Evolutionary conservation across 1,140 invertebrate genomes (phyloP), one percentile per base, ranked within the genome.

Genomic region (Calephelis virginiensis): DNA sequence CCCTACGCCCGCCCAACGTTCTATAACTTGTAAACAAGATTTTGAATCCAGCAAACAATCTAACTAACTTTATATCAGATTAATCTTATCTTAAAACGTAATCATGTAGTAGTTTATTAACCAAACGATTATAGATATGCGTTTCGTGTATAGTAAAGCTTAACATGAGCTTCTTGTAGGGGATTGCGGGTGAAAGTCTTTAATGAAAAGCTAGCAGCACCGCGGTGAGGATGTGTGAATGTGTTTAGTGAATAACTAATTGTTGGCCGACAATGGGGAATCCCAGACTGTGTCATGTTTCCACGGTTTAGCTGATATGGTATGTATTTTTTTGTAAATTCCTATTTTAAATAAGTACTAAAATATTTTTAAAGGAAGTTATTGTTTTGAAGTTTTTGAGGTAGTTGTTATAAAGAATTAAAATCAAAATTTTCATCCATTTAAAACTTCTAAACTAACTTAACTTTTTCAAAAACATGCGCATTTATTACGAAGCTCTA

Each of bases 1-100:
- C 50, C 50, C 17, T 56, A 56, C 17, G 50, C 17, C 50, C 50
- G 50, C 50, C 50, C 50, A 56, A 28, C 17, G 50, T 14, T 17
- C 14, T 56, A 56, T 56, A 56, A 8, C 17, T 56, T 56, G 50
- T 56, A 56, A 56, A 56, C 50, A 56, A 56, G 50, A 4, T 56
- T 56, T 56, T 37, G 6, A 17, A 56, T 56, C 50, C 8, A 11
- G 17, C 28, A 56, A 28, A 28, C 28, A 56, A 11, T 13, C 50
- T 28, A 28, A 28, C 28, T 28, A 28, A 28, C 14, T 56, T 17
- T 17, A 56, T 10, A 56, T 56, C 50, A 28, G 50, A 56, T 56
- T 56, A 56, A 56, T 56, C 28, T 17, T 5, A 9, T 59, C 12
- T 28, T 38, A 38, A 59, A n/a, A n/a, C 28, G 28, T 37, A 12